A percentile compares a stretch with the other conserved stretches of the same genome.
These are phyloP conservation scores for Aphaenogaster rudis DNA, from an alignment of 1,140 invertebrate genomes.

Conservation along the genomic window DNA sequence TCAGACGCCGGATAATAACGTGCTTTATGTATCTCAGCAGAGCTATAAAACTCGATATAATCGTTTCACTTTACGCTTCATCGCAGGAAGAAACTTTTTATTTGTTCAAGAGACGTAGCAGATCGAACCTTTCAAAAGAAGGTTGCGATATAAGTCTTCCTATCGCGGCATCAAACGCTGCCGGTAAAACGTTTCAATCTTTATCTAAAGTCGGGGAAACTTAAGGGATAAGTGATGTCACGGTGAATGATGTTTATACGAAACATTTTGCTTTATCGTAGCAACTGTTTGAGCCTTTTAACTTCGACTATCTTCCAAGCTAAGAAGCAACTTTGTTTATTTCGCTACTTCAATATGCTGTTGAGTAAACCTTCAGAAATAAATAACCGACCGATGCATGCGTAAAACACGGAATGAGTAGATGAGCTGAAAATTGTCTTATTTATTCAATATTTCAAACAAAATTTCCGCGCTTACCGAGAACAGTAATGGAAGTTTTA, in stretches of 20 bases:
- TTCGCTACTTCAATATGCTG: not conserved
- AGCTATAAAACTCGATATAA: not conserved
- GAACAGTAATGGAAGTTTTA: constrained; percentile 30
- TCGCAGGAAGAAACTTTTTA: not conserved
- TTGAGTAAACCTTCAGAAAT: not conserved
- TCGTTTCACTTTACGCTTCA: constrained; percentile 3
- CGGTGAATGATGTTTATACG: not conserved
- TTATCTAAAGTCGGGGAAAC: not conserved
- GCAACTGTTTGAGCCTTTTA: not conserved
- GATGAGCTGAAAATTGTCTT: not conserved
- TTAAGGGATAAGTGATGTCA: not conserved
- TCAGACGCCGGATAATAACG: not conserved
- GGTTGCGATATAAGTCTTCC: not conserved
- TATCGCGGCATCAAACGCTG: not conserved
- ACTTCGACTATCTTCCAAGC: not conserved
- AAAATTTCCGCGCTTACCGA: not conserved
- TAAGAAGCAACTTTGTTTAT: not conserved
- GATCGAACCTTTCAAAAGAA: not conserved
- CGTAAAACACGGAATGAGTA: not conserved
- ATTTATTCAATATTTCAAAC: not conserved
- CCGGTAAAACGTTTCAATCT: constrained; percentile 9
- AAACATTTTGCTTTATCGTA: not conserved
- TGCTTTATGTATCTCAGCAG: not conserved
- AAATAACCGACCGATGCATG: not conserved
- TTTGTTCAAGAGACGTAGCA: not conserved